Conservation (phyloP, 2,888 invertebrate species). For the Eudasyphora cyanicolor region DNA sequence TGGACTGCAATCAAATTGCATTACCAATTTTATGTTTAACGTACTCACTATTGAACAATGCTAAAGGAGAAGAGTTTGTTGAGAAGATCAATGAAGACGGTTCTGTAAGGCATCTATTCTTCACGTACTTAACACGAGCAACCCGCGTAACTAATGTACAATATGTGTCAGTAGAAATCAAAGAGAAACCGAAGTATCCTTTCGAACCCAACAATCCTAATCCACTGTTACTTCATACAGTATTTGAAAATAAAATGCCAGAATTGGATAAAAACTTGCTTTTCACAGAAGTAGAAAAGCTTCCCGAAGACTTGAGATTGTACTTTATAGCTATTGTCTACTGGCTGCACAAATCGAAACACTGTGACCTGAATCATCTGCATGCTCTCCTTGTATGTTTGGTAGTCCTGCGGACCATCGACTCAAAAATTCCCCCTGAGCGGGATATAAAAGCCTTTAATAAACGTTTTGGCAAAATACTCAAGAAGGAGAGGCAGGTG, state of each 20-base stretch:
- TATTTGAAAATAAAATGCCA: constrained; percentile 69
- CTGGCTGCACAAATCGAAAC: constrained; percentile 76
- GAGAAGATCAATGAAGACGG: constrained; percentile 65
- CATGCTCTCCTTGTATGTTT: constrained; percentile 75
- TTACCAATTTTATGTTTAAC: constrained; percentile 84
- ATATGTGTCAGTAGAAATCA: constrained; percentile 71
- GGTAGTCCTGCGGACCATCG: constrained; percentile 75
- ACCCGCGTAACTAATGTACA: constrained; percentile 76
- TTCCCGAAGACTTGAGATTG: constrained; percentile 74
- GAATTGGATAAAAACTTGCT: constrained; percentile 68
- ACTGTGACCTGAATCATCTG: constrained; percentile 74
- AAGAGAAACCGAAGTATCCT: constrained; percentile 57
- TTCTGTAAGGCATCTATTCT: constrained; percentile 66
- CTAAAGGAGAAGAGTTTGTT: constrained; percentile 67
- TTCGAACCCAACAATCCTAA: constrained; percentile 72
- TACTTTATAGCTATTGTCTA: constrained; percentile 77
- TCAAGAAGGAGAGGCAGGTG: constrained; percentile 72
- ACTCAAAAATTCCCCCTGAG: constrained; percentile 76
- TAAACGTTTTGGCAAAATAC: constrained; percentile 75
- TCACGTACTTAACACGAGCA: constrained; percentile 77
- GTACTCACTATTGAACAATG: constrained; percentile 79
- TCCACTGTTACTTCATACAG: constrained; percentile 69
- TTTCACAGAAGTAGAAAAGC: constrained; percentile 69
- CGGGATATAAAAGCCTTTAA: constrained; percentile 74
- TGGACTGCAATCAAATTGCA: constrained; percentile 83